Conservation (phyloP, 2,797 vertebrate species). For the Acrossocheilus fasciatus region DNA sequence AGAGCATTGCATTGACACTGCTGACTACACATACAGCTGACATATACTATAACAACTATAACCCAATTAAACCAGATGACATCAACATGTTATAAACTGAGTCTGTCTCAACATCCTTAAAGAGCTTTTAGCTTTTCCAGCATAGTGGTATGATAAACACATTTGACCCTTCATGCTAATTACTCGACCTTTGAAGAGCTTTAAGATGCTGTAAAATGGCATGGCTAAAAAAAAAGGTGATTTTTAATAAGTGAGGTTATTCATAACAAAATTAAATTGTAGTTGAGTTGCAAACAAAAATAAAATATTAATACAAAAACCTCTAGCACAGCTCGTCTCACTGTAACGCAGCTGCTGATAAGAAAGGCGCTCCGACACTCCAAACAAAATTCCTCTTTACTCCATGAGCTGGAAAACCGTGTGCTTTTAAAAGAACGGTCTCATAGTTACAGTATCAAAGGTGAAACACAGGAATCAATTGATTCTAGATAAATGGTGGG, state of each 20-base stretch:
- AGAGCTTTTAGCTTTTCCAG: not conserved
- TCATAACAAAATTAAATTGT: not conserved
- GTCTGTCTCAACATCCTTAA: not conserved
- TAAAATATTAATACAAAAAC: not conserved
- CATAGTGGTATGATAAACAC: not conserved
- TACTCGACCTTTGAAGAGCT: not conserved
- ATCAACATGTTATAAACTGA: not conserved
- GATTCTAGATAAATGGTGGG: not conserved
- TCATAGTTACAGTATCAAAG: constrained; percentile 9
- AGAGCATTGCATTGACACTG: not conserved
- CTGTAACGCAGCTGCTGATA: not conserved
- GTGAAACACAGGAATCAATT: constrained; percentile 9
- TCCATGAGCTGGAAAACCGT: not conserved
- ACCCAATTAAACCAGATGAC: not conserved
- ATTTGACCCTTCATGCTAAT: not conserved
- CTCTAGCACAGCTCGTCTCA: not conserved
- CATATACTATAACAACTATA: not conserved
- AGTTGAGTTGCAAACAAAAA: not conserved
- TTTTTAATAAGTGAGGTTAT: not conserved
- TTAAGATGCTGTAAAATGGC: not conserved
- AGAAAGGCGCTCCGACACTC: not conserved
- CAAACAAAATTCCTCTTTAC: not conserved
- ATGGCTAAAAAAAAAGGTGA: not conserved
- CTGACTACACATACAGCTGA: not conserved
- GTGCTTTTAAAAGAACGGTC: not conserved